phyloP scores from a whole-genome alignment of 2,113 vertebrate genomes.

The Arizona elegans region DNA sequence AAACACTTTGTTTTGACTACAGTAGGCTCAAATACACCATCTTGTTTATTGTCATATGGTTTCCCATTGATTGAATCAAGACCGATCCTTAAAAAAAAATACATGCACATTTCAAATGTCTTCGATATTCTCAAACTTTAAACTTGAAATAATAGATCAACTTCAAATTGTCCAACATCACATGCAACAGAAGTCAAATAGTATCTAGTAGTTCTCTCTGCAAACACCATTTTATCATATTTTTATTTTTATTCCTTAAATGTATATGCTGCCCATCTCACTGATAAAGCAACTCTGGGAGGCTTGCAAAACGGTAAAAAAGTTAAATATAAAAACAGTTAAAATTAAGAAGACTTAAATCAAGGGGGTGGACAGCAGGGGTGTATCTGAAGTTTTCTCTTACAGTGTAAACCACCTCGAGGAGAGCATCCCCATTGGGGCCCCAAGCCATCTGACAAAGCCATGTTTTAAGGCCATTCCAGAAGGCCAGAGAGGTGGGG shows the following conservation, averaged over 20 bases:
- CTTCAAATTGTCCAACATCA: not conserved
- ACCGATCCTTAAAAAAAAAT: constrained; percentile 83
- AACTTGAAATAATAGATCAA: no score
- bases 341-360: no score
- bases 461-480: no score
- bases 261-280: not conserved
- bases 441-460: no score
- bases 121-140: not conserved
- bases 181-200: not conserved
- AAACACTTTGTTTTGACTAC: constrained; percentile 97
- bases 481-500: no score
- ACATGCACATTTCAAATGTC: not conserved
- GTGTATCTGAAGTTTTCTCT: no score
- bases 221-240: not conserved
- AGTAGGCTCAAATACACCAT: constrained; percentile 94
- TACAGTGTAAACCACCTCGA: no score
- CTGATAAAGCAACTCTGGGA: not conserved
- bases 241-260: not conserved
- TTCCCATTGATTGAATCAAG: constrained; percentile 94
- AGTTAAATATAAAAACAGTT: no score
- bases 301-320: not conserved
- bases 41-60: constrained; percentile 93
- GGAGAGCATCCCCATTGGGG: no score
- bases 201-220: not conserved
- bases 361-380: no score